Base-by-base conservation (phyloP, 2,888 invertebrate species). In the Auanema freiburgensis region DNA sequence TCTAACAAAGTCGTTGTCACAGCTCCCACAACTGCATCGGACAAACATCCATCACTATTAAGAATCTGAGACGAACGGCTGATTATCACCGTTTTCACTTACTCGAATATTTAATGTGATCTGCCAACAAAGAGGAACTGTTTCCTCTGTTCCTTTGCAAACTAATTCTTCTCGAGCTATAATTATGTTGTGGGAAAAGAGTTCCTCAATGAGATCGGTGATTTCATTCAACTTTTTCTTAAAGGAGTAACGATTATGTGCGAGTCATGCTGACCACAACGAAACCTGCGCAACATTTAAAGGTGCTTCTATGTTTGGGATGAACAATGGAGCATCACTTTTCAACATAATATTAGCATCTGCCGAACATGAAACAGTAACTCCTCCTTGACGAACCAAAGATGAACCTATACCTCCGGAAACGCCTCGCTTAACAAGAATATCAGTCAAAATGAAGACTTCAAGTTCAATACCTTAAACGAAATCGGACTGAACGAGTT, bases 401-500 rank as follows among this genome's bases (percentile, higher is more conserved):
- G 70, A 54, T 21, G 73, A 73, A 3, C 70, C 73, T 8, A 69
- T 59, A 16, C 73, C 73, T 5, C 70, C 69, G 42, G 66, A 70
- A 55, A 59, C 62, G 1, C 67, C 69, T 58, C 66, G 64, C 72
- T 72, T 52, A 50, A 66, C 62, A 12, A 55, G n/a, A 25, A 46
- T 46, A 46, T 16, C 21, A 46, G 21, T 18, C 46, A 46, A 10
- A 46, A 16, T 16, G 6, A 21, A 10, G 8, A 46, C 4, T 3
- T 46, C 16, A 5, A 46, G 16, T 21, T 6, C 46, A 10, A 46
- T 46, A 63, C 63, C 46, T 53, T 57, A 41, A 52, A 63, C 5
- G 51, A 52, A 18, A 63, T 44, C 8, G 52, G n/a, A 10, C 57
- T 25, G 18, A 58, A 63, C 8, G 43, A 14, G 12, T 52, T 14